Base-by-base conservation (phyloP, 2,797 vertebrate genomes). In the Spinibarbus caldwelli region DNA sequence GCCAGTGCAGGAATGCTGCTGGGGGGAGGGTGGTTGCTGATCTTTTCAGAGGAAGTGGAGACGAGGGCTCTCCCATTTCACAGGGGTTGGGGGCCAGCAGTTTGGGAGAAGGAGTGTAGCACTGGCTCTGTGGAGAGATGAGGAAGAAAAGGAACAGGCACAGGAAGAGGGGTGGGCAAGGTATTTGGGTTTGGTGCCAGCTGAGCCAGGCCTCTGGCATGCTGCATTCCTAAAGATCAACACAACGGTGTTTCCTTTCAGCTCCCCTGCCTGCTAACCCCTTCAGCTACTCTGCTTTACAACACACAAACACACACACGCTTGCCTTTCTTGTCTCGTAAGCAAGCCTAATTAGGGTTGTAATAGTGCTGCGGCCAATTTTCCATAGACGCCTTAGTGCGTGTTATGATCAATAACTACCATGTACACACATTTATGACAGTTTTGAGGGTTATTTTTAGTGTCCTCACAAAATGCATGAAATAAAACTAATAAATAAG, bases 131-230 rank as follows among this genome's bases (percentile, higher is more conserved):
- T 80, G 80, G 84, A 83, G 78, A 89, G 84, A 84, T 47, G 43
- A 78, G 88, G 83, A 86, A 80, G 88, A 89, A 86, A 88, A 72
- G 83, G 83, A 76, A 79, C 83, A 80, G 86, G 75, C 88, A 90
- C 91, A 91, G 93, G 90, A 91, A 89, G 87, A 88, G 78, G 88
- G 91, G 87, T 86, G 91, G 86, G 85, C 86, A 90, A 93, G 92
- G 92, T 92, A 95, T 96, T 94, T 94, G 91, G 86, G 92, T 95
- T 91, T 94, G 95, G 94, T 96, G 95, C 95, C 95, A 95, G 95
- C 92, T 82, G 89, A 95, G 92, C 91, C 92, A 92, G 93, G 90
- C 86, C 90, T 94, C 92, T 93, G 93, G 93, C 92, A 93, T 95
- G 92, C 90, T 84, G 84, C 93, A 95, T 96, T 95, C 95, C 94